Base-by-base conservation (phyloP, 2,113 vertebrate species). In the Apistogramma diplotaenia region DNA sequence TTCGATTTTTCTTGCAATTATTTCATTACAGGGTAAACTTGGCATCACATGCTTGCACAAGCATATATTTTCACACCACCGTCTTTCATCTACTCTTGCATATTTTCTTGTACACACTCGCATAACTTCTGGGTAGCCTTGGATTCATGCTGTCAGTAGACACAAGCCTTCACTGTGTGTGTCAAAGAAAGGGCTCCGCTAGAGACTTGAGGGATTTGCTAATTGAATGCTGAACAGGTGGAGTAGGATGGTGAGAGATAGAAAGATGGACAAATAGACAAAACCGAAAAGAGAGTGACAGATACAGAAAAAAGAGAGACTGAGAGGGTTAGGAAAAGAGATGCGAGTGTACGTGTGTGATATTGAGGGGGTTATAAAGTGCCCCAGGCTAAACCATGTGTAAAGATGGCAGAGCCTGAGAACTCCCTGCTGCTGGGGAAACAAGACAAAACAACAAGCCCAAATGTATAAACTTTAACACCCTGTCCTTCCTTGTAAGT, bases 101-200 rank as follows among this genome's bases (percentile, higher is more conserved):
- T 76, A 83, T 16, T 58, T 71, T 76, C 58, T 87, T 77, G 67
- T 67, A 29, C 61, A 89, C 72, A 76, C 53, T 65, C 46, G 40
- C n/a, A 62, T 37, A 89, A 82, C 53, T 85, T 92, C 88, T 82
- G 78, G 88, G 88, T 81, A 88, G 85, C 83, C 82, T 86, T 94
- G 92, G 86, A 91, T 92, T 92, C 91, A 93, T 93, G 91, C 92
- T 94, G 94, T 93, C 91, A 94, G 82, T 33, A n/a, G n/a, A 62
- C 77, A n/a, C 78, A 18, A n/a, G 84, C 82, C 81, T 92, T 89
- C 77, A 62, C 82, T 87, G 89, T 92, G 79, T 86, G 87, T 89
- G 90, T 92, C 89, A 92, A 92, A 92, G 80, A 85, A 93, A 93
- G 92, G 89, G 88, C 89, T 93, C 91, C 75, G 25, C 87, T 76